Evolutionary conservation across 1,140 invertebrate genomes (phyloP), one percentile per base, ranked within the genome.

Genomic region (Portunus trituberculatus): DNA sequence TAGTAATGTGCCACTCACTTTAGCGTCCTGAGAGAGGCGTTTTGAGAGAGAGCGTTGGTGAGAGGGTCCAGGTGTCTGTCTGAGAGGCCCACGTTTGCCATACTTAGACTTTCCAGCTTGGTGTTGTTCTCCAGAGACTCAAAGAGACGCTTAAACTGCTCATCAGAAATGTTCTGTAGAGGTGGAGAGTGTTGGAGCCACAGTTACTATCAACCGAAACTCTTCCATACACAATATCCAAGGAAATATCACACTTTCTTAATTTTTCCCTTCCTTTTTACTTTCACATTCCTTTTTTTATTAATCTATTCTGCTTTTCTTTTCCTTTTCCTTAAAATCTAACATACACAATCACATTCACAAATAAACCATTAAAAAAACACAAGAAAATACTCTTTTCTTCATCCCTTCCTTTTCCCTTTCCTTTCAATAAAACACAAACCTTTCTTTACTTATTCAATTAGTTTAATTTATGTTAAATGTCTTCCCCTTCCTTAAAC

Each of bases 111-210:
- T 97, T 99, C 98, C 96, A 99, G 97, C 96, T 99, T 98, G 94
- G 99, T 99, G 97, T 99, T 99, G 91, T 97, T 98, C 96, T 98
- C 98, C 96, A 99, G 97, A 91, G 98, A 98, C 96, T 98, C 98
- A 97, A 99, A 99, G 92, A 99, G 97, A 97, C 98, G 98, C 95
- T 98, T 98, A 97, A 99, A 98, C 97, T 99, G 99, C 97, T 99
- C 99, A 97, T 99, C 98, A 90, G 99, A 99, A 97, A 99, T 99
- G 97, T 99, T 99, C 99, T 99, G 97, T 0, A 98, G 97, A 91
- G 10, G 28, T 59, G 0, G 16, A 84, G 25, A 46, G 32, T 92
- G 10, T 92, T 29, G 12, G 52, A 2, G 12, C 12, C 52, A 59
- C 52, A 59, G 16, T 12, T 4, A 59, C 16, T 20, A 10, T 10